These are phyloP conservation scores for Synergus laeviventris DNA, from an alignment of 2,888 invertebrate species.

Conservation along the genomic window DNA sequence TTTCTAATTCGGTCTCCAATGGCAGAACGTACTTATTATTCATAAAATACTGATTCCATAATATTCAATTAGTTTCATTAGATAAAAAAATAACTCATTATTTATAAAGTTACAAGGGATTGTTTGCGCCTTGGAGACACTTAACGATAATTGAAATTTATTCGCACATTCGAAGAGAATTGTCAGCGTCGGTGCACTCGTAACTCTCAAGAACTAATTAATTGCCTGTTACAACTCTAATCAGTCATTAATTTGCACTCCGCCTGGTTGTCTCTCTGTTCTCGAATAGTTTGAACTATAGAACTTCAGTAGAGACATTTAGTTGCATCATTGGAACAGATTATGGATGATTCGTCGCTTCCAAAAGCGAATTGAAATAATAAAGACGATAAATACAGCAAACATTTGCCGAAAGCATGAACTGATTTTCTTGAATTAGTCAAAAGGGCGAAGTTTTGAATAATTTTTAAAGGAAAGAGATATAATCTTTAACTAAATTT, in stretches of 20 bases:
- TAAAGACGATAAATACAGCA: not conserved
- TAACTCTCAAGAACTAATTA: constrained; percentile 17
- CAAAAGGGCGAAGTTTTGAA: constrained; percentile 31
- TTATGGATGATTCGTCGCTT: not conserved
- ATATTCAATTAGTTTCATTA: too few relatives aligned
- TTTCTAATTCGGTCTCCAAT: too few relatives aligned
- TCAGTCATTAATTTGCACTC: constrained; percentile 21
- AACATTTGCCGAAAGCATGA: not conserved
- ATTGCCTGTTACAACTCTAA: not conserved
- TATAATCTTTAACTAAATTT: not conserved
- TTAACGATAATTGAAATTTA: constrained; percentile 1
- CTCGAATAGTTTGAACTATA: not conserved
- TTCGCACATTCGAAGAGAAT: constrained; percentile 3
- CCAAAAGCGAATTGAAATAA: not conserved
- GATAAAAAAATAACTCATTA: not conserved
- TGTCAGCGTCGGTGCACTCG: not conserved
- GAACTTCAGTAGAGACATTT: not conserved
- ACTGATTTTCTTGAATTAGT: not conserved
- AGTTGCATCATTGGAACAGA: not conserved
- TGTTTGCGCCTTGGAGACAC: accelerated
- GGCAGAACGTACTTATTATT: too few relatives aligned
- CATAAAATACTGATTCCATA: too few relatives aligned
- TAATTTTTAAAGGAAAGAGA: constrained; percentile 34
- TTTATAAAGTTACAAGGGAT: not conserved
- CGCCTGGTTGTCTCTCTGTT: constrained; percentile 35